These are phyloP conservation scores for Hermatobates lingyangjiaoensis DNA, from an alignment of 1,140 invertebrate species.

Conservation along the genomic window DNA sequence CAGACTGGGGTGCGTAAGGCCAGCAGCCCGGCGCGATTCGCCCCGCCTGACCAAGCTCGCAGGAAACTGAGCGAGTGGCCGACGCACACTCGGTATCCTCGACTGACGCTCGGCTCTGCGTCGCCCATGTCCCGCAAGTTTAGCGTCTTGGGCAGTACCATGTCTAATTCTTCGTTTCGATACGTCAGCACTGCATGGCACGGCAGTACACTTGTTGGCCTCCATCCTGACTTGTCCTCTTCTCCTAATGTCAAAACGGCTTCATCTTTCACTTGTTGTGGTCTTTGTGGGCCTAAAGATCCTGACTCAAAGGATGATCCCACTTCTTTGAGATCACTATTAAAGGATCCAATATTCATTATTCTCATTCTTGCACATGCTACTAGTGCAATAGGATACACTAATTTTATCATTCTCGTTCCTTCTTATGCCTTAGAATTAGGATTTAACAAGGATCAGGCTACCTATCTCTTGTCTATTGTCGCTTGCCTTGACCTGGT, in stretches of 20 bases:
- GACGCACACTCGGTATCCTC: constrained; percentile 13
- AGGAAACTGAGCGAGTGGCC: constrained; percentile 22
- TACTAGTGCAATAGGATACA: constrained; percentile 66
- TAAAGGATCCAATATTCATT: constrained; percentile 59
- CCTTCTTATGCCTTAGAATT: constrained; percentile 49
- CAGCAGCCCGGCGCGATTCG: constrained; percentile 21
- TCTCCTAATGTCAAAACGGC: constrained; percentile 48
- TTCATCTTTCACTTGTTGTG: constrained; percentile 27
- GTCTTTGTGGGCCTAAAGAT: not conserved
- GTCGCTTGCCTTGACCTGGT: constrained; percentile 59
- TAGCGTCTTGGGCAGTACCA: constrained; percentile 25
- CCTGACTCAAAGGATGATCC: not conserved
- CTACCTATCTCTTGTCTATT: constrained; percentile 50
- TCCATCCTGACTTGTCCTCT: constrained; percentile 56
- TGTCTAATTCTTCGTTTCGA: constrained; percentile 52
- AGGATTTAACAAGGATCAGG: constrained; percentile 43
- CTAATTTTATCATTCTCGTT: constrained; percentile 62
- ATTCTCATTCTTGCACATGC: constrained; percentile 65
- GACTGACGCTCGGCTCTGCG: constrained; percentile 13
- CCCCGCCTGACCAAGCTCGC: constrained; percentile 34
- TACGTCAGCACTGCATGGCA: constrained; percentile 68
- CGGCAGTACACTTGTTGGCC: constrained; percentile 54
- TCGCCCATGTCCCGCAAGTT: constrained; percentile 14
- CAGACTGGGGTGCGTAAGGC: constrained; percentile 10
- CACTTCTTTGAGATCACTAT: constrained; percentile 21